Evolutionary conservation across 2,797 vertebrate species (phyloP).

Genomic region (Ispidina picta): DNA sequence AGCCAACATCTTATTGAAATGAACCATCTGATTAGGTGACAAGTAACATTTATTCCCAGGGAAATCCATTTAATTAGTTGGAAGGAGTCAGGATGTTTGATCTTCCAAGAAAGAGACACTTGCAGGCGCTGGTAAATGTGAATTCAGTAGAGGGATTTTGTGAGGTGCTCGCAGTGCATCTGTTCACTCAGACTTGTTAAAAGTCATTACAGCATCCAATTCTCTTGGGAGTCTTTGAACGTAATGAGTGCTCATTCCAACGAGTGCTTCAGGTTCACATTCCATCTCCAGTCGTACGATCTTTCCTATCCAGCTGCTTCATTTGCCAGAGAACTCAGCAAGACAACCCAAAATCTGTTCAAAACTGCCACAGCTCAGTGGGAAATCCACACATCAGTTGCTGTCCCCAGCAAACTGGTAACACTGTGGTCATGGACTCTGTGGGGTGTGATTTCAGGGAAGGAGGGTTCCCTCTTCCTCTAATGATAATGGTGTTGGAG

Average conservation of each 20-base stretch:
- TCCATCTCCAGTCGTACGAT: background rate
- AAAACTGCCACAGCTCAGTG: background rate
- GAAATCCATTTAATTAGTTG: conserved; percentile 35
- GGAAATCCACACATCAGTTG: background rate
- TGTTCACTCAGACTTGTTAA: background rate
- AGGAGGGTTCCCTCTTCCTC: background rate
- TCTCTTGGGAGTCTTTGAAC: background rate
- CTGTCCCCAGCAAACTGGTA: background rate
- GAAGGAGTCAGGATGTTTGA: conserved; percentile 16
- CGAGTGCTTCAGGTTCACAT: background rate
- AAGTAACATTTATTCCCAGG: conserved; percentile 5
- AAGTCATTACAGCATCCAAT: background rate
- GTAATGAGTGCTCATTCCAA: background rate
- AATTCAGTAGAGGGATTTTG: conserved; percentile 2
- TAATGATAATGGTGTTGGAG: background rate
- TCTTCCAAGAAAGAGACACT: conserved; percentile 1
- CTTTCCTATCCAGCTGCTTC: background rate
- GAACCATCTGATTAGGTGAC: conserved; percentile 22
- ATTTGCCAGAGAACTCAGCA: background rate
- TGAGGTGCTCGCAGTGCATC: background rate
- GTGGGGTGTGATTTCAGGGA: background rate
- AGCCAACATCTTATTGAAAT: conserved; percentile 4
- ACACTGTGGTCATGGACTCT: rapidly evolving
- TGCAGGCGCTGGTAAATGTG: background rate
- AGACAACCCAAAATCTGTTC: background rate